Evolutionary conservation across 1,140 invertebrate species (phyloP), one percentile per base, ranked within the genome.

Genomic region (Aradophagus sp.): DNA sequence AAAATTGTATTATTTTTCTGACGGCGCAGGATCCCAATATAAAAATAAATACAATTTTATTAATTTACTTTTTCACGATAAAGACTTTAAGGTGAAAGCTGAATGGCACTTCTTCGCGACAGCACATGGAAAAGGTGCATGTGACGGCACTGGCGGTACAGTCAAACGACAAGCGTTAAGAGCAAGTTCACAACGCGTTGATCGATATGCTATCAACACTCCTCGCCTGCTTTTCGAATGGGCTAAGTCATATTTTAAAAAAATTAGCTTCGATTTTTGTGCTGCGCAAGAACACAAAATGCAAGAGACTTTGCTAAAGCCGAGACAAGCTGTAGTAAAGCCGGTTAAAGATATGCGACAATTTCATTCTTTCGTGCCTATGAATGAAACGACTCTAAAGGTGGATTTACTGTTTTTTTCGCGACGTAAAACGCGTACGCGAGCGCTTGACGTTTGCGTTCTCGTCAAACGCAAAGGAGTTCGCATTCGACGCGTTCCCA

Each of bases 41-140:
- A 29, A 29, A 29, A 29, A 29, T 29, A 29, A 29, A 29, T 29
- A 6, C 11, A 29, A 29, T 29, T 4, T 29, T 29, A 10, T 29
- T 10, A 29, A 29, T 29, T n/a, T 29, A n/a, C 2, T 10, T n/a
- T 2, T 10, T 6, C 27, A 29, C 11, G 11, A 29, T 6, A 10
- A 29, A 6, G 27, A 29, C 2, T 29, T 29, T n/a, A n/a, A n/a
- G 11, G 11, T 29, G 2, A n/a, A 29, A 10, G 27, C 27, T 29
- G 10, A 29, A n/a, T 29, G 27, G 27, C 7, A 5, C 3, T 29
- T 29, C 11, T 29, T 29, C 10, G 27, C 27, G 27, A 29, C 27
- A 6, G 7, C 27, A 5, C 27, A 29, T 29, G 27, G 27, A n/a
- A 29, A 29, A n/a, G 27, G 27, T 10, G 27, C 27, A 2, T 29